Evolutionary conservation across 2,888 invertebrate species (phyloP).

Genomic region (Pristionchus maxplancki): DNA sequence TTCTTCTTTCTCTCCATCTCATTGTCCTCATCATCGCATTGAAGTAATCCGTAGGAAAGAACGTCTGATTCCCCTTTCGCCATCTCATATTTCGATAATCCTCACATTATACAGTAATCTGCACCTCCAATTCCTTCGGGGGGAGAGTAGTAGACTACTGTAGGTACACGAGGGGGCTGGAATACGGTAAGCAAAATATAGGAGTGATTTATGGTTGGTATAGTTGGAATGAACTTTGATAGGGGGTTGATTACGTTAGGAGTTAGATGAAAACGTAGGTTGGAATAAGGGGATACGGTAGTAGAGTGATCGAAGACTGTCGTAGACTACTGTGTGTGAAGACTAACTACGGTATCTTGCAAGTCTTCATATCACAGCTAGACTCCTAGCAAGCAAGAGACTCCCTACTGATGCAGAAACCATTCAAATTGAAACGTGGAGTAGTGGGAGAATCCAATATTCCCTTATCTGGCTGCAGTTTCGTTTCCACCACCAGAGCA

Average conservation of each 20-base stretch:
- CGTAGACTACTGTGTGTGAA: not conserved
- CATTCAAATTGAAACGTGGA: not conserved
- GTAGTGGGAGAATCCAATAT: not conserved
- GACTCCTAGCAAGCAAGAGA: not conserved
- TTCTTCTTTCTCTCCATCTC: not conserved
- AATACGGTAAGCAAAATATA: not conserved
- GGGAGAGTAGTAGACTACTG: not conserved
- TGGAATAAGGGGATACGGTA: not conserved
- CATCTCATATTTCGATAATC: not conserved
- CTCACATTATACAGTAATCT: not conserved
- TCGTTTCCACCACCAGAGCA: not conserved
- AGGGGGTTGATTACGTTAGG: too few relatives aligned
- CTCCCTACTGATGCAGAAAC: not conserved
- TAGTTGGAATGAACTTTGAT: too few relatives aligned
- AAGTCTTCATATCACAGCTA: not conserved
- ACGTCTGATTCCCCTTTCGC: not conserved
- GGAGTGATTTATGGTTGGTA: too few relatives aligned
- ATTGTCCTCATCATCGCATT: constrained; percentile 16
- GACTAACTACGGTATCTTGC: not conserved
- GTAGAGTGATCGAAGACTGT: not conserved
- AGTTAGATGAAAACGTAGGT: too few relatives aligned
- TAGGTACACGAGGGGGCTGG: not conserved
- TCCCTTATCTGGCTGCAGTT: not conserved
- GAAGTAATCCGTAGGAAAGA: not conserved
- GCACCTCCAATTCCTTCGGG: not conserved